Base-by-base conservation (phyloP, 2,888 invertebrate species). In the Apamea crenata region DNA sequence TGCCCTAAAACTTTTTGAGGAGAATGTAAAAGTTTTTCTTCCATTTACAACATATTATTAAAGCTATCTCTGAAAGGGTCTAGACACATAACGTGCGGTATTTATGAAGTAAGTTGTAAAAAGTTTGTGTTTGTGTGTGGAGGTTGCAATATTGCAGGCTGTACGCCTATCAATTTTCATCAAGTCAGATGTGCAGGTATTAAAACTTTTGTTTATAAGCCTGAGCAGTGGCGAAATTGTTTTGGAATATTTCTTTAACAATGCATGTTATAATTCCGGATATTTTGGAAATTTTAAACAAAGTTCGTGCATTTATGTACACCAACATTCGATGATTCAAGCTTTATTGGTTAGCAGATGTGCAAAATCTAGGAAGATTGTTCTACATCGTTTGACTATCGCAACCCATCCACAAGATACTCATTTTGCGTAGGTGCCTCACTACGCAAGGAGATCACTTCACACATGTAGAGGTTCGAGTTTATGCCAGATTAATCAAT, bases 101-200 rank as follows among this genome's bases (percentile, higher is more conserved):
- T 87, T 83, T 85, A 83, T 82, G 81, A 80, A 83, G 84, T 75
- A 50, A 63, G 47, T 61, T 63, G 70, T 65, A 44, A 61, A 81
- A 89, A 84, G 81, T 89, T 89, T 61, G 36, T 6, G 32, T n/a
- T n/a, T n/a, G n/a, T n/a, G n/a, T n/a, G n/a, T n/a, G n/a, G 72
- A 65, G 68, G 83, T 79, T 78, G 87, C 82, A 81, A 84, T 81
- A 89, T 86, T 81, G 86, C 81, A 84, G 83, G 78, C 74, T 77
- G 73, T 69, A 32, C 75, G 74, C 59, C 78, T 77, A 81, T 88
- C 82, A 86, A 83, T 89, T 87, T 86, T 84, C 88, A 87, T 88
- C 80, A 87, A 29, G 53, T 56, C 69, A 32, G 44, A 68, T 69
- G 53, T 67, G 53, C 76, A 81, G 73, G 79, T 80, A 80, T 82